These are phyloP conservation scores for Nothoprocta perdicaria DNA, from an alignment of 2,113 vertebrate genomes.

Conservation along the genomic window DNA sequence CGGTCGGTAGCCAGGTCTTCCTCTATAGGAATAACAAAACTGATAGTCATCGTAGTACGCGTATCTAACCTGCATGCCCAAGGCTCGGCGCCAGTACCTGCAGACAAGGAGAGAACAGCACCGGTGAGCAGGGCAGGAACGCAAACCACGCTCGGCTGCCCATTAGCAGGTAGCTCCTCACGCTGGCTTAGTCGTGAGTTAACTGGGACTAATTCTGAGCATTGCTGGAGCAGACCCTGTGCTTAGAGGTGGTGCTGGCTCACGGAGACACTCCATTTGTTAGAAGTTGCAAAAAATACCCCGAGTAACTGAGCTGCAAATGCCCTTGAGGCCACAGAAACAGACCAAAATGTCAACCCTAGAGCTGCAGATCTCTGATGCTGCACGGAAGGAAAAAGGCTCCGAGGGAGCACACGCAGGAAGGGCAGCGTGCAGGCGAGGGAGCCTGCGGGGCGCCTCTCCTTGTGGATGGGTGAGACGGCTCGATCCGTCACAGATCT, in stretches of 20 bases:
- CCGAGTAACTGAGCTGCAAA: background rate
- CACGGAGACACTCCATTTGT: background rate
- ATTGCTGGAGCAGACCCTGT: background rate
- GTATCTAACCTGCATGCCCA: constrained; percentile 87
- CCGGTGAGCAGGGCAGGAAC: background rate
- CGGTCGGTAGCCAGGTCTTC: constrained; percentile 80
- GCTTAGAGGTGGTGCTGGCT: background rate
- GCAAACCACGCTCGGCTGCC: background rate
- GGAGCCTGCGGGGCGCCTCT: background rate
- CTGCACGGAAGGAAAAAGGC: background rate
- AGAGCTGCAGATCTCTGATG: background rate
- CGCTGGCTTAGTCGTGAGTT: background rate
- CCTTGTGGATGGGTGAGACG: background rate
- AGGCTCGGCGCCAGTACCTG: constrained; percentile 87
- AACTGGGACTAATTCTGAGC: background rate
- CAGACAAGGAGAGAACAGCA: background rate
- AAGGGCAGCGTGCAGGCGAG: rapidly evolving
- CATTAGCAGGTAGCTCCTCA: background rate
- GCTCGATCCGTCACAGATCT: background rate
- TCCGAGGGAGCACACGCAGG: rapidly evolving
- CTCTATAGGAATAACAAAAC: constrained; percentile 91
- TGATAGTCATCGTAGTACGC: constrained; percentile 81
- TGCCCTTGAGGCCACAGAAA: background rate
- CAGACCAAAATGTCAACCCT: background rate
- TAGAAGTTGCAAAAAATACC: background rate